Conservation (phyloP, 2,113 vertebrate species). For the Heteronetta atricapilla region DNA sequence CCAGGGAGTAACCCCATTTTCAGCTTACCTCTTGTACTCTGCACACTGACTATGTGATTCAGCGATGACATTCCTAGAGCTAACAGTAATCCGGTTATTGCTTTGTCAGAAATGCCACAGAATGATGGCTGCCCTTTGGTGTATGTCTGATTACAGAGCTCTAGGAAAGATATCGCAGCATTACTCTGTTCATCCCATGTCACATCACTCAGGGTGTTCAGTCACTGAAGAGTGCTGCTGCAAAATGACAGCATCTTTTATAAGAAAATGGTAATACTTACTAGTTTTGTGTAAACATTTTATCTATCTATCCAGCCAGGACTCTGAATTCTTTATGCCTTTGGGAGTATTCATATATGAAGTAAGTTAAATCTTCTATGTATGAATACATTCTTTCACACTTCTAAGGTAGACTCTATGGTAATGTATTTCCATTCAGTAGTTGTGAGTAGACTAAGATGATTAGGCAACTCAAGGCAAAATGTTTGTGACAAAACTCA, state of each 20-base stretch:
- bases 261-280: background rate
- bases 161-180: background rate
- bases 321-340: background rate
- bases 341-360: background rate
- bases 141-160: conserved; percentile 9
- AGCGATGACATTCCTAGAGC: background rate
- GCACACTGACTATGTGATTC: background rate
- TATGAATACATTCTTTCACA: background rate
- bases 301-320: background rate
- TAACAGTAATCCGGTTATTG: conserved; percentile 4
- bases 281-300: conserved; percentile 26
- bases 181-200: background rate
- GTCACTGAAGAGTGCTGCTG: background rate
- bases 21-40: background rate
- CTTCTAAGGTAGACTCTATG: background rate
- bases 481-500: background rate
- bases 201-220: conserved; percentile 28
- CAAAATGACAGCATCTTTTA: conserved; percentile 24
- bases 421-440: background rate
- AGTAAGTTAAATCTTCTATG: background rate
- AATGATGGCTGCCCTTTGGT: conserved; percentile 34
- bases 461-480: background rate
- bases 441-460: background rate
- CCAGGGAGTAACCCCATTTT: background rate
- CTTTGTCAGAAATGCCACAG: conserved; percentile 30